Evolutionary conservation across 2,113 vertebrate genomes (phyloP), one percentile per base, ranked within the genome.

Genomic region (Rallus limicola): DNA sequence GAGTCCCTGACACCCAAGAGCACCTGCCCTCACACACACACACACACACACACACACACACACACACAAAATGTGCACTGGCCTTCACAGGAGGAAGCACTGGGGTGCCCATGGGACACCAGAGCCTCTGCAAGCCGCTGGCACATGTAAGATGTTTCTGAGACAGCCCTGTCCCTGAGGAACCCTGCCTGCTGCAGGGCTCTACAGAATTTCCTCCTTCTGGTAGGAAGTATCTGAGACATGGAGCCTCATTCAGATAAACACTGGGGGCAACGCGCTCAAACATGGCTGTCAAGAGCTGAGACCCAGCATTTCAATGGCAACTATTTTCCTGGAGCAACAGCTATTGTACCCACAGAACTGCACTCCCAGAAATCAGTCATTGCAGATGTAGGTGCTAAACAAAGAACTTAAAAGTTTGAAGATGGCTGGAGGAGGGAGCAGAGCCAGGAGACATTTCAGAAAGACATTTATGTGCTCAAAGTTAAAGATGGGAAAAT

Each of bases 61-160:
- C 42, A 13, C n/a, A 14, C n/a, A 13, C 8, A 1, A 9, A 34
- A 11, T 1, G 0, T 6, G 42, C 33, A 78, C 19, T 25, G 38
- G 25, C 15, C 64, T 38, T 65, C 26, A 7, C n/a, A 3, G 5
- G 42, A 34, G 33, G 28, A 25, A 60, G 36, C 24, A 10, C 1
- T 2, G 23, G 31, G 50, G 29, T 70, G 56, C 19, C 55, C 0
- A 0, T 4, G 34, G 59, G 31, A 31, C 68, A 68, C 7, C 48
- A 46, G 68, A 50, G 58, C 68, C 52, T 64, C 63, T 34, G 29
- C 0, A 0, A 71, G 20, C n/a, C 75, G 15, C 42, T 63, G 26
- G 17, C 6, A 0, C 2, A 6, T 2, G 1, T 50, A 64, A 44
- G 28, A 34, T 14, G 13, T 28, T 42, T 20, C 64, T 56, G 38